Percentiles rank a stretch among this genome's conserved stretches.
Conservation (phyloP, 2,888 invertebrate genomes). For the Portevinia maculata region DNA sequence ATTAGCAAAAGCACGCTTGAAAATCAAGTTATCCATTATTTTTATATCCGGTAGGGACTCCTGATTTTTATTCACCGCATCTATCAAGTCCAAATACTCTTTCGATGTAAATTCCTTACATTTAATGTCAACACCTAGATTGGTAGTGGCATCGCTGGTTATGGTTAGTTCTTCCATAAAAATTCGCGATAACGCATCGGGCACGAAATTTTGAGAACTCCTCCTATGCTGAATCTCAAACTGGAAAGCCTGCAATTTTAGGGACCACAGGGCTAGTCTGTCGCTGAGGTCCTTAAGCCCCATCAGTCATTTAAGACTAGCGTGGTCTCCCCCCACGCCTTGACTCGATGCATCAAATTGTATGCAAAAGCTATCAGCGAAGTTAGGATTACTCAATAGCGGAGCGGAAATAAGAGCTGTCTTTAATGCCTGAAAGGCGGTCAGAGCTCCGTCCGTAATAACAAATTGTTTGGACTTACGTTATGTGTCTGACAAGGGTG, state of each 20-base stretch:
- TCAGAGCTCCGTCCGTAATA: neutral
- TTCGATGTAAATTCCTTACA: neutral
- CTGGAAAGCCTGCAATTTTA: constrained; percentile 12
- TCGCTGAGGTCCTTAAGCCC: too few relatives aligned
- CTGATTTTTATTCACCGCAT: neutral
- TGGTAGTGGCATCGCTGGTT: neutral
- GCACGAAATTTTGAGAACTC: constrained; percentile 22
- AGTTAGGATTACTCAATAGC: constrained; percentile 1
- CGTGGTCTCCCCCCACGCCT: constrained; percentile 5
- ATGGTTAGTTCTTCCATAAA: too few relatives aligned
- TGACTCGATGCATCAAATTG: constrained; percentile 18
- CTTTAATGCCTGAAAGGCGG: too few relatives aligned
- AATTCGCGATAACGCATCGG: constrained; percentile 8
- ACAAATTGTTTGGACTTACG: neutral
- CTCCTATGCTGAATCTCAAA: constrained; percentile 32
- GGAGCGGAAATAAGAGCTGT: too few relatives aligned
- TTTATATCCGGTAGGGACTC: too few relatives aligned
- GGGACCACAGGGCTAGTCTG: neutral
- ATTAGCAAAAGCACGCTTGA: too few relatives aligned
- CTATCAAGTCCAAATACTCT: neutral
- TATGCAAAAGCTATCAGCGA: constrained; percentile 13
- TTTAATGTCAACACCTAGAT: neutral
- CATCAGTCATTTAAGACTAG: too few relatives aligned
- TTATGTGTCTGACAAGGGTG: constrained; percentile 30
- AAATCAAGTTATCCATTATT: too few relatives aligned